Percentiles rank a stretch among this genome's conserved stretches.
These are phyloP conservation scores for Microhierax caerulescens DNA, from an alignment of 2,797 vertebrate species.

Conservation along the genomic window DNA sequence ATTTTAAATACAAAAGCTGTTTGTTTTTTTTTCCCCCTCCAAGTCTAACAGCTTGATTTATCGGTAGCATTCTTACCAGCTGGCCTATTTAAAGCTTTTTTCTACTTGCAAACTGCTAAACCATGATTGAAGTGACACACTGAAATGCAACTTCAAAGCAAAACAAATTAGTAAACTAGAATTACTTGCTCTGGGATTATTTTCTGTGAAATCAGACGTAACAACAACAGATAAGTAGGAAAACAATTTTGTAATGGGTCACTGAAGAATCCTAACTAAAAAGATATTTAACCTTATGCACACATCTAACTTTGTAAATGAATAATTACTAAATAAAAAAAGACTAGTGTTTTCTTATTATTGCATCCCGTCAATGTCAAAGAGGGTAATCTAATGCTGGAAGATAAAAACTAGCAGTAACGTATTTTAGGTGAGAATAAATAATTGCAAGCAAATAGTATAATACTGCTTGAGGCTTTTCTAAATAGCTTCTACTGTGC, in stretches of 20 bases:
- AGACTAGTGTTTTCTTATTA: not conserved
- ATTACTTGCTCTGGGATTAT: not conserved
- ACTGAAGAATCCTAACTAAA: not conserved
- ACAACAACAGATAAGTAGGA: not conserved
- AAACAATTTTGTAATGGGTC: not conserved
- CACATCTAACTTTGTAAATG: not conserved
- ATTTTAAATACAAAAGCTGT: not conserved
- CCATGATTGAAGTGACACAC: not conserved
- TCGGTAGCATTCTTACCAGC: not conserved
- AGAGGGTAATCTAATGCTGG: not conserved
- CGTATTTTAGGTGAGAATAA: not conserved
- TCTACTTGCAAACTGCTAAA: not conserved
- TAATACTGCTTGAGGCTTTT: not conserved
- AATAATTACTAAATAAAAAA: not conserved
- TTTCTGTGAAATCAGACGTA: not conserved
- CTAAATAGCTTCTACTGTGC: not conserved
- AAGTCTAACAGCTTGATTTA: not conserved
- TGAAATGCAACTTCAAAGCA: not conserved
- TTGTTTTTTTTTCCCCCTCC: not conserved
- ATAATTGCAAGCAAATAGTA: not conserved
- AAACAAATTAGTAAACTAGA: not conserved
- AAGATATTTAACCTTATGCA: not conserved
- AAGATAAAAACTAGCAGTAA: not conserved
- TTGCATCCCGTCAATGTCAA: not conserved
- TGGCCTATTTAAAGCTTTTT: not conserved